A percentile compares a stretch with the other conserved stretches of the same genome.
These are phyloP conservation scores for Smutsia temminckii DNA, from an alignment of 2,797 vertebrate species.

Conservation along the genomic window DNA sequence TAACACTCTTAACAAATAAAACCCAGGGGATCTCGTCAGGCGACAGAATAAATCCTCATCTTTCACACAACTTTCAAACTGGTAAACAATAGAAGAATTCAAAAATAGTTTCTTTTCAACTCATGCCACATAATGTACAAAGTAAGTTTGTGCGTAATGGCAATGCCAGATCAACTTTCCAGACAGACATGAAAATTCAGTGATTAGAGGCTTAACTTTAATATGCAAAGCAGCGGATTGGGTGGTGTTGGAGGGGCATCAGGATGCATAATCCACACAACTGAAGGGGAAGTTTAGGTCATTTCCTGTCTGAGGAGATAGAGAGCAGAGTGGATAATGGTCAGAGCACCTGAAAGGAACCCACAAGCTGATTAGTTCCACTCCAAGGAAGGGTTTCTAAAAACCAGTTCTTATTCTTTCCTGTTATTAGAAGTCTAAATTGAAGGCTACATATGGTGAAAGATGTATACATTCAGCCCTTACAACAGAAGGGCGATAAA, in stretches of 20 bases:
- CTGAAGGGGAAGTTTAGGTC: conserved; percentile 80
- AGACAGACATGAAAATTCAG: conserved; percentile 57
- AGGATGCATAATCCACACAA: conserved; percentile 76
- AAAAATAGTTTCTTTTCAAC: conserved; percentile 71
- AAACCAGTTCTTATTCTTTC: conserved; percentile 65
- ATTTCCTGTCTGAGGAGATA: conserved; percentile 76
- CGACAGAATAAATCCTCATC: conserved; percentile 54
- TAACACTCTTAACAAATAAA: conserved; percentile 67
- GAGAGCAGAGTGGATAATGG: conserved; percentile 62
- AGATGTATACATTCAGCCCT: conserved; percentile 63
- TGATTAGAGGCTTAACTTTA: conserved; percentile 73
- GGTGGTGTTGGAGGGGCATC: conserved; percentile 31
- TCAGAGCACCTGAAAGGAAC: conserved; percentile 78
- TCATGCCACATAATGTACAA: conserved; percentile 54
- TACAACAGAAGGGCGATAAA: conserved; percentile 62
- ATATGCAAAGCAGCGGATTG: conserved; percentile 64
- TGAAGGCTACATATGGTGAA: conserved; percentile 46
- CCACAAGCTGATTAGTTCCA: conserved; percentile 76
- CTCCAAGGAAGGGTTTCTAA: conserved; percentile 64
- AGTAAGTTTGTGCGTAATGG: conserved; percentile 56
- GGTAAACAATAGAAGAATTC: conserved; percentile 66
- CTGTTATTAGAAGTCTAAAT: conserved; percentile 70
- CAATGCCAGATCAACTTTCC: conserved; percentile 72
- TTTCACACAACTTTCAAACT: conserved; percentile 68
- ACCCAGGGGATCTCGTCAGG: conserved; percentile 54